These are phyloP conservation scores for Tetragonisca angustula DNA, from an alignment of 2,888 invertebrate genomes.

Conservation along the genomic window DNA sequence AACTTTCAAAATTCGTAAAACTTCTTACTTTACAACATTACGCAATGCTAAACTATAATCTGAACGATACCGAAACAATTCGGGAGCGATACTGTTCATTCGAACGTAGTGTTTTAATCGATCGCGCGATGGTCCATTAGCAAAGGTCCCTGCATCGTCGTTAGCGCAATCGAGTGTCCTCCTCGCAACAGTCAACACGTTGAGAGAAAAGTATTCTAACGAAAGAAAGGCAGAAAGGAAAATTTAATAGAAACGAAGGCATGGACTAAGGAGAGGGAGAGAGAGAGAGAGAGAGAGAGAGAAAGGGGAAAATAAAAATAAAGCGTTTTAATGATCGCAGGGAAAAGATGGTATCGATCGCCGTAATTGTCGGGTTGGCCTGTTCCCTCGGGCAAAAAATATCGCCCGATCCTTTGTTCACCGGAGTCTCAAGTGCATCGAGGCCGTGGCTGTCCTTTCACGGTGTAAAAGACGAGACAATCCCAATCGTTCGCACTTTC, in stretches of 20 bases:
- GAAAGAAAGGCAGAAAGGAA: not conserved
- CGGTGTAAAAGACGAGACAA: slow-evolving; percentile 53
- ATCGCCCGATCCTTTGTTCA: slow-evolving; percentile 43
- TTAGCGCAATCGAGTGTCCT: not conserved
- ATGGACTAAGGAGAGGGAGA: not conserved
- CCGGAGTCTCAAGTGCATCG: slow-evolving; percentile 25
- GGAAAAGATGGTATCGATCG: slow-evolving; percentile 36
- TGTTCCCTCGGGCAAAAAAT: slow-evolving; percentile 7
- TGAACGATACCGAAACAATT: not conserved
- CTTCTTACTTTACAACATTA: not conserved
- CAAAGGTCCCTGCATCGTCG: not conserved
- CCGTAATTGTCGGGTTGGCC: slow-evolving; percentile 39
- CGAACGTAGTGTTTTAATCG: not conserved
- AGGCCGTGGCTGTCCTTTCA: slow-evolving; percentile 25
- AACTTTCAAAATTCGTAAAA: not conserved
- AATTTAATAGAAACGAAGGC: slow-evolving; percentile 9
- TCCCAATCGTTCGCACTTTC: slow-evolving; percentile 61
- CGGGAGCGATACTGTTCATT: not conserved
- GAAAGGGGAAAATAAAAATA: not conserved
- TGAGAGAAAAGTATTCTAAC: not conserved
- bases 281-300: not conserved
- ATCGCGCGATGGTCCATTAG: not conserved
- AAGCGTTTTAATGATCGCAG: slow-evolving; percentile 39
- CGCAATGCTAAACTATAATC: not conserved
- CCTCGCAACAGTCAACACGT: not conserved